These are phyloP conservation scores for Uromys caudimaculatus DNA, from an alignment of 2,797 vertebrate species.

Conservation along the genomic window DNA sequence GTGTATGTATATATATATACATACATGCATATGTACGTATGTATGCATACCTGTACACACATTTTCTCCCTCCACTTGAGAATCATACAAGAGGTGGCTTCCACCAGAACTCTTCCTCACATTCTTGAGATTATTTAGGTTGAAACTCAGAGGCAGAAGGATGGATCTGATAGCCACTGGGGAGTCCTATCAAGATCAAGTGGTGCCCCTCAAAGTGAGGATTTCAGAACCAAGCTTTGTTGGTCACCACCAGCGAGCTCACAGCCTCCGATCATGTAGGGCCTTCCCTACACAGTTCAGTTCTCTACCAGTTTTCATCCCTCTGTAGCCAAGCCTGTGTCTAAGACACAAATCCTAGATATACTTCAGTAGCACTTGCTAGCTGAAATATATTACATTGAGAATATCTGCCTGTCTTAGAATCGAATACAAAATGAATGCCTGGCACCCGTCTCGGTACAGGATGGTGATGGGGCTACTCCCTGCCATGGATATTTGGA, in stretches of 20 bases:
- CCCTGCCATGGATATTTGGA: background rate
- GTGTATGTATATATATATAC: background rate
- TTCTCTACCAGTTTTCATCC: background rate
- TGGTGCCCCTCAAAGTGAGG: background rate
- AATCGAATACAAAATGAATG: background rate
- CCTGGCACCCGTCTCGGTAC: background rate
- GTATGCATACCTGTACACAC: background rate
- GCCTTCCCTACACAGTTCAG: background rate
- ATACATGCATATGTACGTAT: background rate
- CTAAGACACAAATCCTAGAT: conserved; percentile 18
- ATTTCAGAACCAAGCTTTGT: background rate
- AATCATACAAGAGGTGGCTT: conserved; percentile 9
- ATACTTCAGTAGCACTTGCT: background rate
- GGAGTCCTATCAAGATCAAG: background rate
- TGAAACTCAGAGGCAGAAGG: background rate
- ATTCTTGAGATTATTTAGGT: background rate
- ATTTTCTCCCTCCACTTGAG: conserved; percentile 5
- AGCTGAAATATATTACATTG: background rate
- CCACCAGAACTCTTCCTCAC: background rate
- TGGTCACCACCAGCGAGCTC: background rate
- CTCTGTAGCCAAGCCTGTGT: background rate
- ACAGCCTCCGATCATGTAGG: background rate
- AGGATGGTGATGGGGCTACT: background rate
- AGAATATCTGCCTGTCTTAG: background rate
- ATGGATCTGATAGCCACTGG: background rate